Evolutionary conservation across 2,888 invertebrate genomes (phyloP), one percentile per base, ranked within the genome.

Genomic region (Agrotis exclamationis): DNA sequence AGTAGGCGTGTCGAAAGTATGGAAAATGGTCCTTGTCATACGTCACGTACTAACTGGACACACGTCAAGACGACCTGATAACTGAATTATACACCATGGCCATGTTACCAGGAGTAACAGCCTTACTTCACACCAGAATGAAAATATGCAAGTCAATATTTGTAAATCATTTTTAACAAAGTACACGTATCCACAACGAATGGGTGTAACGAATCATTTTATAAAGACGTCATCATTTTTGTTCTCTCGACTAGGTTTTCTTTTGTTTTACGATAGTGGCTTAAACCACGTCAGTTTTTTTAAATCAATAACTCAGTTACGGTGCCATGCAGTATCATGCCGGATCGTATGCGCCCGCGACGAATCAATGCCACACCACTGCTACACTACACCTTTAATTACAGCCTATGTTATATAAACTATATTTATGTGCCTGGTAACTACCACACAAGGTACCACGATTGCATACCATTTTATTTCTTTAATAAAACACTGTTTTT

Each of bases 201-300:
- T 67, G 44, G 24, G 53, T 57, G 47, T 60, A 18, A 53, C 56
- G 44, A 45, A 67, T 63, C 16, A 28, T n/a, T 53, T 24, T 1
- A 18, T 22, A 39, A 1, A n/a, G 6, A 22, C 22, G 58, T 39
- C 44, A 53, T 39, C 11, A 63, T 7, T 45, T 20, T n/a, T 14
- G 0, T 28, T 13, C 13, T 47, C 24, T 9, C 7, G 0, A 28
- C 44, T 51, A 18, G 53, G n/a, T 24, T 76, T 71, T 47, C 7
- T 18, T 28, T 48, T 64, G 20, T 50, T 74, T 59, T 33, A 65
- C 58, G 39, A 44, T 48, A 54, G 14, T 1, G n/a, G 11, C 13
- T 14, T 18, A n/a, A 44, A 50, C 58, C 70, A 83, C 83, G 70
- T 83, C 78, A 83, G 63, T 22, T 58, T 71, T 62, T 63, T 54